Evolutionary conservation across 2,797 vertebrate species (phyloP).

Genomic region (Coluber constrictor): DNA sequence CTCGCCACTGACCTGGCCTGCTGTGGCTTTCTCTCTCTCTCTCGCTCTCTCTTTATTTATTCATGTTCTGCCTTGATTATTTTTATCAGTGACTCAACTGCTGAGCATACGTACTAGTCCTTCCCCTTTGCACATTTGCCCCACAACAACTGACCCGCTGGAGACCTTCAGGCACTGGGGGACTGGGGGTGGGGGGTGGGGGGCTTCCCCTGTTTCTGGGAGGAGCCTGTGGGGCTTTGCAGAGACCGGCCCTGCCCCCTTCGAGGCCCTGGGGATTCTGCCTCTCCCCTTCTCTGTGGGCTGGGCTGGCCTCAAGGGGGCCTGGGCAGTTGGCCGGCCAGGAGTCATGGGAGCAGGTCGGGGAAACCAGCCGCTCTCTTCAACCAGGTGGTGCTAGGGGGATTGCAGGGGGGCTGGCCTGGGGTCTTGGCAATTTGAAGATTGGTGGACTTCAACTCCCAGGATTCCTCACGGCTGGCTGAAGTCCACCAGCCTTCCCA

Average conservation of each 20-base stretch:
- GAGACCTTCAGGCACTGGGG: not conserved
- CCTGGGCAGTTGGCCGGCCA: not conserved
- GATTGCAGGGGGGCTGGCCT: too few relatives aligned
- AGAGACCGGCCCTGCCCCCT: not conserved
- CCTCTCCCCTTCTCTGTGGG: not conserved
- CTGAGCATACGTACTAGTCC: not conserved
- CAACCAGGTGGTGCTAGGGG: not conserved
- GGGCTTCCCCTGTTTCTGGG: not conserved
- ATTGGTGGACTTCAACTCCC: not conserved
- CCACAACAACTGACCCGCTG: not conserved
- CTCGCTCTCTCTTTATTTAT: not conserved
- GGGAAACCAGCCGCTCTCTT: not conserved
- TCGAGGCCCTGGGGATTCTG: not conserved
- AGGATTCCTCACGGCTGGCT: not conserved
- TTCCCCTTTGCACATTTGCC: not conserved
- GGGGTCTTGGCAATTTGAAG: not conserved
- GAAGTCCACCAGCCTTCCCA: too few relatives aligned
- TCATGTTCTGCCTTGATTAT: too few relatives aligned
- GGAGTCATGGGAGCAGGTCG: not conserved
- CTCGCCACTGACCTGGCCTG: constrained; percentile 71
- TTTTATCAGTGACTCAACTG: not conserved
- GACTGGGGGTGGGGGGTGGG: too few relatives aligned
- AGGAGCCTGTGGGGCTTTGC: not conserved
- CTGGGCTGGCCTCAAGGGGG: not conserved
- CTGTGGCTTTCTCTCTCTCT: constrained; percentile 41